Conservation (phyloP, 2,113 vertebrate genomes). For the Struthio camelus region DNA sequence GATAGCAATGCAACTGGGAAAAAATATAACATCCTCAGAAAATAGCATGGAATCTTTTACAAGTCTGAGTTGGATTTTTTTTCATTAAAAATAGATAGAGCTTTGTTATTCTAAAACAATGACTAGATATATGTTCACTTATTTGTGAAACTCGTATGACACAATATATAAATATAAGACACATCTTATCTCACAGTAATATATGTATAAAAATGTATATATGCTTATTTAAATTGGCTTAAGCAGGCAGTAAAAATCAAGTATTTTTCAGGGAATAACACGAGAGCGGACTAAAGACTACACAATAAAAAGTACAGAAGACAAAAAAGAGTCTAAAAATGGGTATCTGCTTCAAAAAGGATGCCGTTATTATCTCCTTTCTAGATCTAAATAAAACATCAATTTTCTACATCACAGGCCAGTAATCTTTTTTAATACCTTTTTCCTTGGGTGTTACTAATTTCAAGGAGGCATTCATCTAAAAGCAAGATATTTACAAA, state of each 20-base stretch:
- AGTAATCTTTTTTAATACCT: not conserved
- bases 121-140: not conserved
- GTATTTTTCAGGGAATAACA: not conserved
- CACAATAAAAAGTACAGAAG: slow-evolving; percentile 31
- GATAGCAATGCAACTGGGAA: not conserved
- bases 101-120: not conserved
- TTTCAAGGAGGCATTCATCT: not conserved
- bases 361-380: not conserved
- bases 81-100: not conserved
- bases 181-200: not conserved
- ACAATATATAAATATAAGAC: not conserved
- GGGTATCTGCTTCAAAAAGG: not conserved
- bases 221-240: not conserved
- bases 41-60: not conserved
- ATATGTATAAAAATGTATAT: not conserved
- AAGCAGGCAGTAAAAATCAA: not conserved
- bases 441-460: not conserved
- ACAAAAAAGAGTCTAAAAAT: not conserved
- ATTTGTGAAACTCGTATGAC: not conserved
- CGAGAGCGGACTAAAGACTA: slow-evolving; percentile 18
- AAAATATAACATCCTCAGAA: not conserved
- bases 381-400: not conserved
- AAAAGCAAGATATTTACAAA: not conserved
- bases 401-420: not conserved
- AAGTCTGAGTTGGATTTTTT: not conserved